phyloP scores from a whole-genome alignment of 2,113 vertebrate species.

The Tursiops truncatus region DNA sequence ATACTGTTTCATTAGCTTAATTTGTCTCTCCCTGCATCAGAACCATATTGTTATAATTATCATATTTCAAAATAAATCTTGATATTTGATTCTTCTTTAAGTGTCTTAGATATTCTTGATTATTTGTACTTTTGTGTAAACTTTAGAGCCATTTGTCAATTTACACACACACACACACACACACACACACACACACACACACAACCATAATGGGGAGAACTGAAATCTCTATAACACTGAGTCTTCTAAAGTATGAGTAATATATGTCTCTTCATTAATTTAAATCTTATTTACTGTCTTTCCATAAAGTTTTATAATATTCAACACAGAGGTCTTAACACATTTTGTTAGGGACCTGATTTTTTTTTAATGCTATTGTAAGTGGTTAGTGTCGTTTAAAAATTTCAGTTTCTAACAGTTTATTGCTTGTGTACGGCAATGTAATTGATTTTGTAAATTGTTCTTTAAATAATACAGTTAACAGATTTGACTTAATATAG shows the following conservation, averaged over 20 bases:
- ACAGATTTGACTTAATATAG: constrained; percentile 29
- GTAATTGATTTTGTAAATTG: constrained; percentile 39
- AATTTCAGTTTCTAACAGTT: constrained; percentile 5
- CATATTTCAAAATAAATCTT: background rate
- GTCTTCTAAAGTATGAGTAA: background rate
- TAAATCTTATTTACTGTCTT: constrained; percentile 45
- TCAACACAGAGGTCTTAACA: background rate
- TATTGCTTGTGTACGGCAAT: background rate
- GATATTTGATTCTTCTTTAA: background rate
- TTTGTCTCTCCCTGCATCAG: background rate
- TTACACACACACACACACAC: background rate
- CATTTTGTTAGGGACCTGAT: constrained; percentile 11
- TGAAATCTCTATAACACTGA: background rate
- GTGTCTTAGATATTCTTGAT: background rate
- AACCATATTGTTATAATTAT: background rate
- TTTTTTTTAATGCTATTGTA: background rate
- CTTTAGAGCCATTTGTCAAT: background rate
- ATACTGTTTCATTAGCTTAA: background rate
- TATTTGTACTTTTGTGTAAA: background rate
- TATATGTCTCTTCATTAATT: constrained; percentile 6
- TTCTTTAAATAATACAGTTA: constrained; percentile 35
- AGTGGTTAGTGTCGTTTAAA: constrained; percentile 16
- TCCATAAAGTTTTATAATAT: constrained; percentile 46
- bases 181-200: background rate
- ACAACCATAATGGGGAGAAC: background rate